Base-by-base conservation (phyloP, 1,140 invertebrate genomes). In the Stegodyphus mimosarum region DNA sequence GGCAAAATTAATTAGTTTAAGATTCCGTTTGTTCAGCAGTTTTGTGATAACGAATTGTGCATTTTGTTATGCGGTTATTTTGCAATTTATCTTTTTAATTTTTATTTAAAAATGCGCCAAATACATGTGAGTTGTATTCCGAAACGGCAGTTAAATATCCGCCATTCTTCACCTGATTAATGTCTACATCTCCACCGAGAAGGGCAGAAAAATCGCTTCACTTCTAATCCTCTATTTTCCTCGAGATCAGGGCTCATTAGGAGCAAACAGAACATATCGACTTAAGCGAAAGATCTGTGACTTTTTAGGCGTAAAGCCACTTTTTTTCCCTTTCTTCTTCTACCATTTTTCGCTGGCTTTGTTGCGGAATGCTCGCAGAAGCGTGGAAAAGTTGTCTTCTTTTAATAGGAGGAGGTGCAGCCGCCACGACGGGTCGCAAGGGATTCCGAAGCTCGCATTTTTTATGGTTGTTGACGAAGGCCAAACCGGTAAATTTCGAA, bases 401-500 rank as follows among this genome's bases (percentile, higher is more conserved):
- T 66, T 77, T 77, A 77, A 77, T 77, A 77, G 75, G 64, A 55
- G 33, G 33, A 77, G 60, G 33, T n/a, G 66, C 55, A 51, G 75
- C 75, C 75, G 60, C 75, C 55, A 77, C 67, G 10, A 48, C 15
- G 33, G 33, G 33, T 33, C 33, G 33, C 33, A 33, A 33, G 33
- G 33, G 33, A 33, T 33, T 33, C 33, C 33, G 33, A 33, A 33
- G 33, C 33, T 33, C 33, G 33, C 33, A 3, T 33, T 33, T 33
- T 33, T 33, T 33, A 33, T 1, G 3, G 33, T 33, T 33, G 33
- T 33, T 33, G 33, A 33, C 33, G 33, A 33, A 33, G 33, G 49
- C 9, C 49, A 77, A 77, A 77, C 75, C 75, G 63, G 66, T 55
- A 77, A 77, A 77, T 77, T 77, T 77, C 55, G 75, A 77, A 77